Percentiles rank a stretch among this genome's conserved stretches.
phyloP scores from a whole-genome alignment of 2,888 invertebrate genomes.

The Lycophotia porphyrea region DNA sequence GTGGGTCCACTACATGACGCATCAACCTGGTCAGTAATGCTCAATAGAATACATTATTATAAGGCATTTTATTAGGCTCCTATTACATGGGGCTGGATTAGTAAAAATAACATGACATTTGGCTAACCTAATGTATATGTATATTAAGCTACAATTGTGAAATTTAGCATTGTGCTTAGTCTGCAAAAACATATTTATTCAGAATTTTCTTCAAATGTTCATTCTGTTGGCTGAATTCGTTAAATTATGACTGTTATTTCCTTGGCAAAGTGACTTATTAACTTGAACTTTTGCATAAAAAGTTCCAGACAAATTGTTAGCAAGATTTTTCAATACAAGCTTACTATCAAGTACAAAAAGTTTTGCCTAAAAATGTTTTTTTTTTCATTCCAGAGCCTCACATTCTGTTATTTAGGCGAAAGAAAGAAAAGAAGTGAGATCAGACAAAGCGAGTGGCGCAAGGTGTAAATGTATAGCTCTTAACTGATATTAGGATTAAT shows the following conservation, averaged over 20 bases:
- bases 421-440: conserved; percentile 86
- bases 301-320: background rate
- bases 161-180: background rate
- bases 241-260: background rate
- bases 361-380: background rate
- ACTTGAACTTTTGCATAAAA: no score
- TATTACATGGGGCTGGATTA: background rate
- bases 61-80: background rate
- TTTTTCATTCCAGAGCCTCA: conserved; percentile 93
- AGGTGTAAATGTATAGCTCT: conserved; percentile 78
- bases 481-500: conserved; percentile 72
- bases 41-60: background rate
- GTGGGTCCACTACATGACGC: conserved; percentile 99
- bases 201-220: background rate
- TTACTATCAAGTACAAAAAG: no score
- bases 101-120: background rate
- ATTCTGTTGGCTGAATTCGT: background rate
- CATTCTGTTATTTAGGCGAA: conserved; percentile 95
- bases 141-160: no score
- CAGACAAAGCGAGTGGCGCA: conserved; percentile 33
- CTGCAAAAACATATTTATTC: background rate
- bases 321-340: background rate
- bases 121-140: no score
- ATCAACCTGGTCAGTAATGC: conserved; percentile 94
- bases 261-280: background rate